phyloP scores from a whole-genome alignment of 64 coral and sea anemone species.

The Montipora foliosa region DNA sequence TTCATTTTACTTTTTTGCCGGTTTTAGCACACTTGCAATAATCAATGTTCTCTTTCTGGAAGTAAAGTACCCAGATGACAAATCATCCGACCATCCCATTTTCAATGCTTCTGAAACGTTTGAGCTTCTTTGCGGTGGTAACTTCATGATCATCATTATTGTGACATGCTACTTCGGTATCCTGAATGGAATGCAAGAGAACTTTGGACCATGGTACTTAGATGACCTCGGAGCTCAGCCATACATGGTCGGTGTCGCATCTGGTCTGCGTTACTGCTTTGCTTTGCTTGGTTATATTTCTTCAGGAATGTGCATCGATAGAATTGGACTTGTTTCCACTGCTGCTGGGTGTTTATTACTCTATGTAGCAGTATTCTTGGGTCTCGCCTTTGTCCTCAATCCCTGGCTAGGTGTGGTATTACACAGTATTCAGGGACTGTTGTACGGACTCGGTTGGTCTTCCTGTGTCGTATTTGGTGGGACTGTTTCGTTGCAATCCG shows the following conservation, averaged over 20 bases:
- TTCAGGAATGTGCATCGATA: constrained; percentile 30
- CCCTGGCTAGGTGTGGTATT: no score
- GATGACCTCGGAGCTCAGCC: constrained; percentile 65
- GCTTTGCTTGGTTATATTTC: constrained; percentile 15
- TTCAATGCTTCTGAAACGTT: not conserved
- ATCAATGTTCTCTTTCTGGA: constrained; percentile 38
- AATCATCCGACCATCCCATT: not conserved
- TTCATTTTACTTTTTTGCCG: constrained; percentile 75
- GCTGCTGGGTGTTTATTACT: no score
- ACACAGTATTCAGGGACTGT: constrained; percentile 29
- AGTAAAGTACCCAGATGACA: constrained; percentile 38
- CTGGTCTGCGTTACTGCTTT: constrained; percentile 50
- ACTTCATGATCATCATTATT: constrained; percentile 25
- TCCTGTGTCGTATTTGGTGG: constrained; percentile 56
- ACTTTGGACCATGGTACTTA: constrained; percentile 65
- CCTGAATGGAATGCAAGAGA: constrained; percentile 44
- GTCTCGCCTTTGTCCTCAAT: no score
- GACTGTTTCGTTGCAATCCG: not conserved
- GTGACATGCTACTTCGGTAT: constrained; percentile 31
- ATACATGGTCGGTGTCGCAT: constrained; percentile 40
- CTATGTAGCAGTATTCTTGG: no score
- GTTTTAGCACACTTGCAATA: constrained; percentile 53
- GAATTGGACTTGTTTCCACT: not conserved
- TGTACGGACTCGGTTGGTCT: constrained; percentile 56
- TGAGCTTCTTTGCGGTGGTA: constrained; percentile 32